Evolutionary conservation across 2,797 vertebrate genomes (phyloP).

Genomic region (Phoxinus dragarum): DNA sequence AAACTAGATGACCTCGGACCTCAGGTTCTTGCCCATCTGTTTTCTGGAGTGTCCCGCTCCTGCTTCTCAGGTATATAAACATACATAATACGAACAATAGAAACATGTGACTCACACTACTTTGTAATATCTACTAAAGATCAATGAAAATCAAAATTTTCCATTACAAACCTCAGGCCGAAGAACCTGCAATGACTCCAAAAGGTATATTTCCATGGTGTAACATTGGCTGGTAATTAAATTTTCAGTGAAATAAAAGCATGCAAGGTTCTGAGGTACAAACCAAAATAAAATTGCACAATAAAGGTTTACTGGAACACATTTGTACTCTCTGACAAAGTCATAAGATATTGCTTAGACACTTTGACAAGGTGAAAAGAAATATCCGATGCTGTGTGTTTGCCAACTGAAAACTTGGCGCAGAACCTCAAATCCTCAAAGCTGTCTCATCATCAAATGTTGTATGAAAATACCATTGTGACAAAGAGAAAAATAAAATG

Average conservation of each 20-base stretch:
- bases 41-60: no score
- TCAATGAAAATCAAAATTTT: no score
- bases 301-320: conserved; percentile 6
- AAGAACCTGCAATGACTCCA: not conserved
- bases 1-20: no score
- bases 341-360: not conserved
- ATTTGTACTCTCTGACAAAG: not conserved
- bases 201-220: not conserved
- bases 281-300: not conserved
- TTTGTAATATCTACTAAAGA: no score
- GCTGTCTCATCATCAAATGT: not conserved
- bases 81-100: no score
- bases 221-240: not conserved
- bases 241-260: not conserved
- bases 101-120: no score
- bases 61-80: no score
- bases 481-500: not conserved
- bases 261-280: not conserved
- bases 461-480: not conserved
- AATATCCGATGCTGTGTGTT: not conserved
- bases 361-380: not conserved
- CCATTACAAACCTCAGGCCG: not conserved
- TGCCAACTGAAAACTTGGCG: not conserved
- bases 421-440: not conserved
- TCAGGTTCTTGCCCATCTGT: no score